phyloP scores from a whole-genome alignment of 2,113 vertebrate species.

The Actinemys pallida region DNA sequence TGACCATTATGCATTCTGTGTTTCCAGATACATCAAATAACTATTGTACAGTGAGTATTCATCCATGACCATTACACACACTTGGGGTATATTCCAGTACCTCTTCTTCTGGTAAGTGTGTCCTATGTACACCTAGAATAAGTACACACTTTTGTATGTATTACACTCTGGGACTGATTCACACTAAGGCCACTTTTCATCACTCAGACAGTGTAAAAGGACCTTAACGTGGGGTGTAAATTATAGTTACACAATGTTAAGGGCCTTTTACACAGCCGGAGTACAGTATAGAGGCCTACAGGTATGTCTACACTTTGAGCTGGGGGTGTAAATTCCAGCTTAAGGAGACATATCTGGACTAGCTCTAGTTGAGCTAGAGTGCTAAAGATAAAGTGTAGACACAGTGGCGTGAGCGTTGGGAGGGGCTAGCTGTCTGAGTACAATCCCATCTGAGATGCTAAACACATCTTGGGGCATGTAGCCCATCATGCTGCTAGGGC shows the following conservation, averaged over 20 bases:
- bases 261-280: not conserved
- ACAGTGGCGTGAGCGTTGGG: too few species aligned
- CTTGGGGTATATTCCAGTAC: not conserved
- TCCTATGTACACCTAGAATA: not conserved
- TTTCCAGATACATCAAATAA: not conserved
- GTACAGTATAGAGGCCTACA: not conserved
- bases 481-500: not conserved
- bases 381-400: not conserved
- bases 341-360: not conserved
- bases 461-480: not conserved
- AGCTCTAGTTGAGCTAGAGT: not conserved
- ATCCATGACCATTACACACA: not conserved
- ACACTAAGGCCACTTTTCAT: not conserved
- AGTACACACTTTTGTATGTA: not conserved
- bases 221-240: not conserved
- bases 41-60: not conserved
- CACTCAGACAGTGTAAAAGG: not conserved
- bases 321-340: not conserved
- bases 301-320: not conserved
- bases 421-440: not conserved
- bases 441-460: not conserved
- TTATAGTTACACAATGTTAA: not conserved
- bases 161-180: not conserved
- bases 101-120: not conserved
- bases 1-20: not conserved